A percentile compares a stretch with the other conserved stretches of the same genome.
These are phyloP conservation scores for Heterotilapia buettikoferi DNA, from an alignment of 2,113 vertebrate genomes.

Conservation along the genomic window DNA sequence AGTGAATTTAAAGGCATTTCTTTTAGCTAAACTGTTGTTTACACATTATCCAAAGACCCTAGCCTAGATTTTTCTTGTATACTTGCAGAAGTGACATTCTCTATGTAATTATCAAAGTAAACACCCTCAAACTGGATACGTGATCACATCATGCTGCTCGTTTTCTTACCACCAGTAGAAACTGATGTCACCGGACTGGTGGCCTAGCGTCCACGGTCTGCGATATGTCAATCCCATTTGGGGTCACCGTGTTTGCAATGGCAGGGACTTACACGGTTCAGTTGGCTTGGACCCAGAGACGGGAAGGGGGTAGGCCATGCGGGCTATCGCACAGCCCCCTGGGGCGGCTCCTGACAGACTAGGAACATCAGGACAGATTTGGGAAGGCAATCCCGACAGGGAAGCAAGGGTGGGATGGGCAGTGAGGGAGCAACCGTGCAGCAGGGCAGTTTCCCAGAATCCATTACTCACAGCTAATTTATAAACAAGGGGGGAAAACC, in stretches of 20 bases:
- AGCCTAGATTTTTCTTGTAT: not conserved
- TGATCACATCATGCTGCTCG: slow-evolving; percentile 42
- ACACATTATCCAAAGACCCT: not conserved
- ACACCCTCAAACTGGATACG: not conserved
- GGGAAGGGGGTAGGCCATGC: slow-evolving; percentile 47
- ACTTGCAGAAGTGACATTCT: not conserved
- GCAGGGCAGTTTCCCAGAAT: slow-evolving; percentile 66
- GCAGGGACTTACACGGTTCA: slow-evolving; percentile 85
- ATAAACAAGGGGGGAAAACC: slow-evolving; percentile 53
- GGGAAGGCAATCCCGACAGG: slow-evolving; percentile 78
- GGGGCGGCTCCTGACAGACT: slow-evolving; percentile 84
- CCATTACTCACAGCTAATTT: slow-evolving; percentile 74
- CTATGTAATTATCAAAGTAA: not conserved
- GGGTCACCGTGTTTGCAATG: slow-evolving; percentile 74
- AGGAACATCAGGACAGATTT: slow-evolving; percentile 92
- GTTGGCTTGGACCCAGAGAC: slow-evolving; percentile 81
- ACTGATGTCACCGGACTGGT: slow-evolving; percentile 72
- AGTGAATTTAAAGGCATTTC: not conserved
- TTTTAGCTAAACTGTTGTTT: slow-evolving; percentile 6
- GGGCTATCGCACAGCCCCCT: slow-evolving; percentile 70
- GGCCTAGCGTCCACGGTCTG: slow-evolving; percentile 71
- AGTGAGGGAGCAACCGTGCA: slow-evolving; percentile 71
- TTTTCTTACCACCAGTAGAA: slow-evolving; percentile 66
- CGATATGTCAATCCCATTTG: slow-evolving; percentile 80
- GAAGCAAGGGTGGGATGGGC: slow-evolving; percentile 74